These are phyloP conservation scores for Acanthococcus lagerstroemiae DNA, from an alignment of 2,888 invertebrate species.

Conservation along the genomic window DNA sequence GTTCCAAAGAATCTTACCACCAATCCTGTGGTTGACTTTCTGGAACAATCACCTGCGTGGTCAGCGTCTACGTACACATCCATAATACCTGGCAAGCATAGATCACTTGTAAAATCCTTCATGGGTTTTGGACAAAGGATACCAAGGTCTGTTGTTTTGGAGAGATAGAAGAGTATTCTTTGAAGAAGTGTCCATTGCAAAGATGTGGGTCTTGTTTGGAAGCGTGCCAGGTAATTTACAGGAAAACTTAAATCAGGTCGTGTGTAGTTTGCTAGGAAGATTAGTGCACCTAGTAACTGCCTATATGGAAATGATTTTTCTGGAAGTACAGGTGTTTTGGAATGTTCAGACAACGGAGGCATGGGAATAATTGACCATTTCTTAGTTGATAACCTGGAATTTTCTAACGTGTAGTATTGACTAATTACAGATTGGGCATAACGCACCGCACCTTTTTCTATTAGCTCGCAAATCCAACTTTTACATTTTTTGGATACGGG, in stretches of 20 bases:
- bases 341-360: too few species aligned
- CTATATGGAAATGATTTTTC: too few species aligned
- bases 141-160: not conserved
- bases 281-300: not conserved
- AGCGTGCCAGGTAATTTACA: slow-evolving; percentile 6
- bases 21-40: not conserved
- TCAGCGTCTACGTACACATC: not conserved
- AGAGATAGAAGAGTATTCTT: not conserved
- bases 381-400: too few species aligned
- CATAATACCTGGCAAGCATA: too few species aligned
- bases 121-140: not conserved
- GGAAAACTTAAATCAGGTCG: slow-evolving; percentile 1
- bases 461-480: too few species aligned
- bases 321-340: too few species aligned
- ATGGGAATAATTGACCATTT: too few species aligned
- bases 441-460: too few species aligned
- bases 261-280: slow-evolving; percentile 6
- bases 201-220: not conserved
- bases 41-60: not conserved
- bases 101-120: too few species aligned
- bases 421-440: too few species aligned
- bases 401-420: too few species aligned
- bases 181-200: not conserved
- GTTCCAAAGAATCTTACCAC: not conserved
- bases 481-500: too few species aligned